Percentiles rank a stretch among this genome's conserved stretches.
phyloP scores from a whole-genome alignment of 2,888 invertebrate genomes.

The Brachyptera putata region DNA sequence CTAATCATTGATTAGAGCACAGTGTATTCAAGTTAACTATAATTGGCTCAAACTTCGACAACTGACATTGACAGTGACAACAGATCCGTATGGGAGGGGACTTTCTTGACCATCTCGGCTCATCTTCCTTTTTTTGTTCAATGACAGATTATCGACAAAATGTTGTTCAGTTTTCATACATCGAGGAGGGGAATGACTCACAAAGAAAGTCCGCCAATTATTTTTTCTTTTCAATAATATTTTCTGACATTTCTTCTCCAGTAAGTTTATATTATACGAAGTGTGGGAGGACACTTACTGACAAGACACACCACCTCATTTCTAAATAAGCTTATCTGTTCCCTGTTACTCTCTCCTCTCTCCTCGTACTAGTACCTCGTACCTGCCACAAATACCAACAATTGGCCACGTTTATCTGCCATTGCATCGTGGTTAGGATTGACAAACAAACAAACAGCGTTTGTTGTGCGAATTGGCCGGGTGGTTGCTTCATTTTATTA shows the following conservation, averaged over 20 bases:
- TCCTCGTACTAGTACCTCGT: too few species aligned
- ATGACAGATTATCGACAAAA: conserved; percentile 9
- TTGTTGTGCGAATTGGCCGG: too few species aligned
- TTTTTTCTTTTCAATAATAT: conserved; percentile 1
- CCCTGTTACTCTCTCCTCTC: too few species aligned
- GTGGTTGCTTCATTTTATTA: too few species aligned
- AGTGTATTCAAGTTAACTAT: background rate
- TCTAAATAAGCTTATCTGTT: too few species aligned
- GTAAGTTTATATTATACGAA: background rate
- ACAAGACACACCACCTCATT: background rate
- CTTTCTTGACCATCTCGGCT: background rate
- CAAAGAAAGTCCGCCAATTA: conserved; percentile 21
- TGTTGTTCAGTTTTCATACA: background rate
- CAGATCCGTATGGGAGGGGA: too few species aligned
- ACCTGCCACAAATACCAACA: too few species aligned
- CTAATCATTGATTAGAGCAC: background rate
- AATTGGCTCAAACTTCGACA: background rate
- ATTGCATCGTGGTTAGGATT: too few species aligned
- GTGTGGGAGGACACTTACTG: background rate
- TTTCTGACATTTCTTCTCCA: background rate
- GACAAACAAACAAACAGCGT: too few species aligned
- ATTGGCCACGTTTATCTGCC: too few species aligned
- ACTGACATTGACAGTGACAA: conserved; percentile 11
- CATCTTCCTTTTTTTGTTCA: too few species aligned
- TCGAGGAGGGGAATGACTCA: background rate